A percentile compares a stretch with the other conserved stretches of the same genome.
Conservation (phyloP, 92 coral and sea anemone genomes). For the Palythoa caribaeorum region DNA sequence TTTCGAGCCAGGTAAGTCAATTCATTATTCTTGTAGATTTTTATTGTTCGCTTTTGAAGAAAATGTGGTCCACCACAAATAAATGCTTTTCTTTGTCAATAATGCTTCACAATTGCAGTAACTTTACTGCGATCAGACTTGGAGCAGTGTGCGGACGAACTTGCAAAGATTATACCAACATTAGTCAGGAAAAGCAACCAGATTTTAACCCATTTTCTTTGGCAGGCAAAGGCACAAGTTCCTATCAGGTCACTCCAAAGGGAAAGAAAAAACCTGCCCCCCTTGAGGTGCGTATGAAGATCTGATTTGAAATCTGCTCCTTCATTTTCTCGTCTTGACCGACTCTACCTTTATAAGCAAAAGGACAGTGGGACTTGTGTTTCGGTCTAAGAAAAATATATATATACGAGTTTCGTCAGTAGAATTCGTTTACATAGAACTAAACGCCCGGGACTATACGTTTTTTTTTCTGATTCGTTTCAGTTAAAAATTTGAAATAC, state of each 20-base stretch:
- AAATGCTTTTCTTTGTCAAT: conserved; percentile 1
- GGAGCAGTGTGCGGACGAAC: too few relatives aligned
- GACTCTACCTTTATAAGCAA: conserved; percentile 3
- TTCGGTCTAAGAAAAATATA: not conserved
- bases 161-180: not conserved
- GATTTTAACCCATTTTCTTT: not conserved
- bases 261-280: conserved; percentile 90
- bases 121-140: not conserved
- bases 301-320: conserved; percentile 9
- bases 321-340: not conserved
- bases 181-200: not conserved
- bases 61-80: conserved; percentile 5
- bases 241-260: conserved; percentile 85
- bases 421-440: not conserved
- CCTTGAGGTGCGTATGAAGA: conserved; percentile 77
- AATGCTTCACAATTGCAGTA: not conserved
- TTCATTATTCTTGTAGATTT: not conserved
- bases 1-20: conserved; percentile 36
- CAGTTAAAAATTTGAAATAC: not conserved
- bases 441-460: not conserved
- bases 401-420: not conserved
- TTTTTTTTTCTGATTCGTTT: not conserved
- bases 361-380: conserved; percentile 20
- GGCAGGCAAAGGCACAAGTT: conserved; percentile 90
- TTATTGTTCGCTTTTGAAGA: not conserved